phyloP scores from a whole-genome alignment of 1,140 invertebrate species.

The Euborellia annulipes region DNA sequence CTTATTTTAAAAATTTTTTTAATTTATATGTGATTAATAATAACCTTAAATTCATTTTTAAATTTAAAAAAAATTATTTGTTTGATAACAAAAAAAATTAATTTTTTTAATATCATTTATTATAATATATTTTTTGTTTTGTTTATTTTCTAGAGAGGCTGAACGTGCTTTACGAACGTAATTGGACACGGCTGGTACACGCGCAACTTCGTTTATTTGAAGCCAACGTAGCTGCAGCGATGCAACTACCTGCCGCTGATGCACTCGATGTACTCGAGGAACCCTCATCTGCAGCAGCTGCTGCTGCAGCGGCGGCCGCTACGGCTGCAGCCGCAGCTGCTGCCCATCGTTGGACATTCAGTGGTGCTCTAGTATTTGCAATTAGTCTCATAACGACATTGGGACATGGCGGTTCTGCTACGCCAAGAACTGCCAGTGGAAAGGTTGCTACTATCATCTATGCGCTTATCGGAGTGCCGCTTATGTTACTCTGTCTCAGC shows the following conservation, averaged over 20 bases:
- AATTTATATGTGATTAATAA: no score
- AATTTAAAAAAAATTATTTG: no score
- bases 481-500: constrained; percentile 43
- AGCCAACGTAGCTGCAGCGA: constrained; percentile 52
- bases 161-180: constrained; percentile 64
- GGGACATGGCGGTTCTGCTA: constrained; percentile 33
- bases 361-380: constrained; percentile 61
- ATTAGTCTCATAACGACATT: constrained; percentile 74
- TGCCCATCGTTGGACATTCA: constrained; percentile 51
- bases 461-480: constrained; percentile 39
- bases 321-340: constrained; percentile 52
- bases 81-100: no score
- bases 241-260: constrained; percentile 23
- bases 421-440: constrained; percentile 36
- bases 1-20: no score
- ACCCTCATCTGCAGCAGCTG: constrained; percentile 20
- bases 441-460: constrained; percentile 42
- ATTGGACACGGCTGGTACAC: constrained; percentile 63
- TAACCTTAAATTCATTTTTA: no score
- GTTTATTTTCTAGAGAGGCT: constrained; percentile 44
- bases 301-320: constrained; percentile 32
- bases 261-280: constrained; percentile 7
- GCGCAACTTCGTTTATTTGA: constrained; percentile 62
- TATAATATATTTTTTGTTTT: no score
- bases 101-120: no score